Conservation (phyloP, 2,797 vertebrate species). For the Alca torda region DNA sequence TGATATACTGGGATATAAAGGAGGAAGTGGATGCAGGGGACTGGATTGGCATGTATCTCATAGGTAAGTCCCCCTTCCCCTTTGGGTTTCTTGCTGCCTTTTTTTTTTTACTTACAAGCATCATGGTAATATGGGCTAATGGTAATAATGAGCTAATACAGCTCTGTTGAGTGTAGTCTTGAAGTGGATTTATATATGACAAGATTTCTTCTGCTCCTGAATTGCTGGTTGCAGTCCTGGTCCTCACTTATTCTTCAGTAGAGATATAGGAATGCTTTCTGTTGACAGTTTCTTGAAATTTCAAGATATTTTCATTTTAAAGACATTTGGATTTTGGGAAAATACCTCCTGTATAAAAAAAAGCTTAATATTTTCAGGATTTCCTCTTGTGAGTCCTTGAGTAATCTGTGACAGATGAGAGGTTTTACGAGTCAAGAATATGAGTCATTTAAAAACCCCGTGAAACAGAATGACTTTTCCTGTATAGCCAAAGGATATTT, state of each 20-base stretch:
- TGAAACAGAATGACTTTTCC: neutral
- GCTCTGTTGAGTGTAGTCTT: neutral
- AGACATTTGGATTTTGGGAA: neutral
- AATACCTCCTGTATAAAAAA: neutral
- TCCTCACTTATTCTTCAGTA: neutral
- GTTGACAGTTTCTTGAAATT: neutral
- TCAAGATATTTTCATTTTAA: neutral
- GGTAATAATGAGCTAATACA: neutral
- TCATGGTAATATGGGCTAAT: neutral
- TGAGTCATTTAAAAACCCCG: neutral
- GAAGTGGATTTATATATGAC: neutral
- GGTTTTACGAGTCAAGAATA: conserved; percentile 20
- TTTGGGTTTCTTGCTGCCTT: neutral
- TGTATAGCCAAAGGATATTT: conserved; percentile 15
- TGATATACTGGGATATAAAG: conserved; percentile 97
- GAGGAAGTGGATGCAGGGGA: conserved; percentile 97
- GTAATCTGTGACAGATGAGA: conserved; percentile 25
- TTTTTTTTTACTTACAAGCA: neutral
- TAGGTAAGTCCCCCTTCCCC: conserved; percentile 81
- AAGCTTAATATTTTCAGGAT: neutral
- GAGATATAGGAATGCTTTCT: neutral
- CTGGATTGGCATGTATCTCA: conserved; percentile 98
- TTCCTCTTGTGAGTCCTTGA: neutral
- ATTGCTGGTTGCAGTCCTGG: neutral
- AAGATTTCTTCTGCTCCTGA: neutral